These are phyloP conservation scores for Hedychridium roseum DNA, from an alignment of 2,888 invertebrate species.

Conservation along the genomic window DNA sequence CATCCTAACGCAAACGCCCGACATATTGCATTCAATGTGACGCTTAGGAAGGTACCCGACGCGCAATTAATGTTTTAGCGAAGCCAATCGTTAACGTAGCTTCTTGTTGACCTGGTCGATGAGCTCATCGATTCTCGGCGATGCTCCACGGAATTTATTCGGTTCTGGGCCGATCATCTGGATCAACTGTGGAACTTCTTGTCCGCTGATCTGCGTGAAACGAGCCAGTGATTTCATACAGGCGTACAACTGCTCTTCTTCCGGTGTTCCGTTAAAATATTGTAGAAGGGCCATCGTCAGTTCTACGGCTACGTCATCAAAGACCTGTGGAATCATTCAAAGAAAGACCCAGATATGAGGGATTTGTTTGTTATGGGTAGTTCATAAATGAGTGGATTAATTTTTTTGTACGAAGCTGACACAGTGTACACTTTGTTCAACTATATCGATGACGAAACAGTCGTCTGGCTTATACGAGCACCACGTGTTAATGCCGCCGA, in stretches of 20 bases:
- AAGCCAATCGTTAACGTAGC: conserved; percentile 65
- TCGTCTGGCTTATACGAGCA: too few species aligned
- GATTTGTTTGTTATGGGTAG: too few species aligned
- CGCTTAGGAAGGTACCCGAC: too few species aligned
- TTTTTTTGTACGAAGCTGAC: too few species aligned
- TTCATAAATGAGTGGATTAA: too few species aligned
- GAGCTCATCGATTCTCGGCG: conserved; percentile 81
- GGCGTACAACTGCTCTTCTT: conserved; percentile 82
- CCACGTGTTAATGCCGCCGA: too few species aligned
- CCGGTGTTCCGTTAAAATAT: conserved; percentile 82
- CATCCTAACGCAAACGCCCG: too few species aligned
- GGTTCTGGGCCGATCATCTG: conserved; percentile 93
- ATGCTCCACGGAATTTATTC: conserved; percentile 80
- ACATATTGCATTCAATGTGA: too few species aligned
- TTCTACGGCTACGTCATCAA: conserved; percentile 93
- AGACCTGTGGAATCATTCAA: conserved; percentile 70
- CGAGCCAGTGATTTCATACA: conserved; percentile 79
- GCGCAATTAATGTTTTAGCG: too few species aligned
- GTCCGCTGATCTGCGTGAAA: conserved; percentile 78
- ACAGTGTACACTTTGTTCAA: too few species aligned
- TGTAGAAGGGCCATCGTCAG: conserved; percentile 90
- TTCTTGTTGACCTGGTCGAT: conserved; percentile 79
- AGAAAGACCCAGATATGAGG: background rate
- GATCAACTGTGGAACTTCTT: conserved; percentile 87
- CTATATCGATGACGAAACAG: too few species aligned